phyloP scores from a whole-genome alignment of 2,888 invertebrate species.

The Galerucella nymphaeae region DNA sequence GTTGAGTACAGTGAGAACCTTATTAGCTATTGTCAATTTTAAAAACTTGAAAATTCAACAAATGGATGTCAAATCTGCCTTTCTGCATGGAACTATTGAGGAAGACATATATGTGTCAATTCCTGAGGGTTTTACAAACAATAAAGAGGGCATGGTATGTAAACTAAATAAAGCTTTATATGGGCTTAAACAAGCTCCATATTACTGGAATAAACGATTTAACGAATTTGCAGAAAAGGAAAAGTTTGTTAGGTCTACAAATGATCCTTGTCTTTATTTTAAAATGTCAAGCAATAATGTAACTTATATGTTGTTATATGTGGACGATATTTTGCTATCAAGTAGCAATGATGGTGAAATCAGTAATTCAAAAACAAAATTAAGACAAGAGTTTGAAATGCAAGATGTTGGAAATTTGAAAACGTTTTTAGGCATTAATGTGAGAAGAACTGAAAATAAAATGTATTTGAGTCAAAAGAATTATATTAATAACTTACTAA shows the following conservation, averaged over 20 bases:
- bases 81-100: no score
- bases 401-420: conserved; percentile 49
- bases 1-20: conserved; percentile 49
- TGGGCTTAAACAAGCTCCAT: conserved; percentile 54
- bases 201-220: conserved; percentile 51
- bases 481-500: conserved; percentile 49
- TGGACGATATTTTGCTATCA: no score
- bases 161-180: conserved; percentile 53
- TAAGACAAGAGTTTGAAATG: conserved; percentile 49
- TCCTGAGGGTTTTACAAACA: conserved; percentile 45
- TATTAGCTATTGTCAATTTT: no score
- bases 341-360: conserved; percentile 42
- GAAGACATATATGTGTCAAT: conserved; percentile 52
- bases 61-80: no score
- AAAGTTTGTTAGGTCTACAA: conserved; percentile 43
- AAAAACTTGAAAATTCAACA: no score
- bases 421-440: no score
- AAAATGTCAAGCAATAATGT: no score
- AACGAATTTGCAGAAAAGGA: conserved; percentile 42
- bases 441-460: conserved; percentile 41
- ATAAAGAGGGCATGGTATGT: conserved; percentile 39
- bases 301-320: no score
- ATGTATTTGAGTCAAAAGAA: conserved; percentile 47
- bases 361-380: conserved; percentile 38
- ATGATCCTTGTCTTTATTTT: no score